Base-by-base conservation (phyloP, 1,140 invertebrate species). In the Gonioctena quinquepunctata region DNA sequence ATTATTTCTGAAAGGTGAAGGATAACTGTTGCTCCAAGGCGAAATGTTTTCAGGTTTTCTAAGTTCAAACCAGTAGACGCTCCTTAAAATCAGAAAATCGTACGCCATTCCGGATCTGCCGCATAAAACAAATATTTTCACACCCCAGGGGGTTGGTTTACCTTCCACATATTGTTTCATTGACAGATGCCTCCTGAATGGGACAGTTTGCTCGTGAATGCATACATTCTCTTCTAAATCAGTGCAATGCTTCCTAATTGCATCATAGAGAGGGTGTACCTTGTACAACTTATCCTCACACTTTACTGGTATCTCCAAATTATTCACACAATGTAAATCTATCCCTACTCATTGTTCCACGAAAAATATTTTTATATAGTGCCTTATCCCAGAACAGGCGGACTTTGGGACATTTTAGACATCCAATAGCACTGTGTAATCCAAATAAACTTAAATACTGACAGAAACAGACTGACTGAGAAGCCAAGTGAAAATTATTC, bases 101-200 rank as follows among this genome's bases (percentile, higher is more conserved):
- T 73, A 73, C 11, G 64, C 1, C 27, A 68, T 21, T 22, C 71
- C 74, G 33, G 57, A 70, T 50, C 33, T 16, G 16, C 68, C 66
- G 42, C 42, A 69, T 8, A 75, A 19, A 26, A 56, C 69, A 62
- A 59, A 65, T 65, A 71, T 25, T 74, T 75, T 72, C 23, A 75
- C 63, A 60, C 65, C 65, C 71, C 71, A 75, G 8, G 63, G 33
- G 11, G 11, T 48, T 18, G 74, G 74, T 56, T 75, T 75, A 52
- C 50, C 54, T 66, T 72, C 69, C 8, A 73, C 26, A 66, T 73
- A 75, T 57, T 73, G 74, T 66, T 75, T 70, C 1, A 75, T 28
- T 70, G 56, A 49, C 70, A 71, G 68, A 69, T 75, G 68, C 11
- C 79, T 79, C 72, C 80, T 82, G 69, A 78, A 83, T 19, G 77